Conservation (phyloP, 2,888 invertebrate species). For the Megastigmus dorsalis region DNA sequence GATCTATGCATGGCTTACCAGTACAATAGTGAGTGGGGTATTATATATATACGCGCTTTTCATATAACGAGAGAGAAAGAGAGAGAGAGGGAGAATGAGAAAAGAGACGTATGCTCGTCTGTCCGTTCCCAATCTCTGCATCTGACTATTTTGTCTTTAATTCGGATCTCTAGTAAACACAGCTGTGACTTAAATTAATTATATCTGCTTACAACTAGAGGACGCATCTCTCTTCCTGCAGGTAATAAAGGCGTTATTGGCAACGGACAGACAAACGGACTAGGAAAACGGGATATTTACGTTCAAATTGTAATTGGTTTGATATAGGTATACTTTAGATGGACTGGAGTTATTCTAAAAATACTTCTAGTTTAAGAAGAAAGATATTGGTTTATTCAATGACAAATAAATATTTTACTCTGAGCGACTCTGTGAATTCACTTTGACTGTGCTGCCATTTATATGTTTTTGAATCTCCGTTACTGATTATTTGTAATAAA, state of each 20-base stretch:
- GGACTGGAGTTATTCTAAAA: too few species aligned
- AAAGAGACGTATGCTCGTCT: slow-evolving; percentile 65
- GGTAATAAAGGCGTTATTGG: neutral
- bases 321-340: too few species aligned
- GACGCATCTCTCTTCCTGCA: neutral
- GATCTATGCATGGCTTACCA: slow-evolving; percentile 70
- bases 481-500: too few species aligned
- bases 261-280: slow-evolving; percentile 32
- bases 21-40: slow-evolving; percentile 57
- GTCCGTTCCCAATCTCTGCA: slow-evolving; percentile 62
- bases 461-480: too few species aligned
- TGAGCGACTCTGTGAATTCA: too few species aligned
- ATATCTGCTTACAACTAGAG: neutral
- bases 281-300: neutral
- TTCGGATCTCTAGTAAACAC: neutral
- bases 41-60: slow-evolving; percentile 61
- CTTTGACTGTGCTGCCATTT: too few species aligned
- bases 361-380: too few species aligned
- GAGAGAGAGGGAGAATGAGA: neutral
- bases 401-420: too few species aligned
- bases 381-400: too few species aligned
- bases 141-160: neutral
- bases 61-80: neutral
- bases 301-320: neutral
- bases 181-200: too few species aligned